These are phyloP conservation scores for Linepithema humile DNA, from an alignment of 1,140 invertebrate genomes.

Conservation along the genomic window DNA sequence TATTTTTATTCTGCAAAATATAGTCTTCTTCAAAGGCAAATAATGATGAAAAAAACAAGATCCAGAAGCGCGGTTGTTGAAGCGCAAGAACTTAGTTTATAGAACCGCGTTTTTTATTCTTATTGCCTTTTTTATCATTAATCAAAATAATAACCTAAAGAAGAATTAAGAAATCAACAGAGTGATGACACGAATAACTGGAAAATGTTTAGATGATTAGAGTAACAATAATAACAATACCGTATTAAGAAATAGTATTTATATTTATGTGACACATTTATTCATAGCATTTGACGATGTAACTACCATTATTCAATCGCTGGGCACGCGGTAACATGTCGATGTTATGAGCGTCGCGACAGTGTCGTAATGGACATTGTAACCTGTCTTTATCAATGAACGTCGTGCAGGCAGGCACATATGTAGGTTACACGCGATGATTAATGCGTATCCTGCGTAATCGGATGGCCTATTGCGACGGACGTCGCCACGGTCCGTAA, in stretches of 20 bases:
- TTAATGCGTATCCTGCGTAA: constrained; percentile 48
- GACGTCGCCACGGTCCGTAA: constrained; percentile 8
- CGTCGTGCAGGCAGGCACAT: constrained; percentile 1
- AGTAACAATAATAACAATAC: background rate
- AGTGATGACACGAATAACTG: background rate
- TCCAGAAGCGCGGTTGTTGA: too few species aligned
- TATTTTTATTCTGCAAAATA: too few species aligned
- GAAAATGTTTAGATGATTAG: background rate
- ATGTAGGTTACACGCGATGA: constrained; percentile 47
- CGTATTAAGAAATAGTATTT: background rate
- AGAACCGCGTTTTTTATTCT: too few species aligned
- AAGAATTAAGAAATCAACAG: background rate
- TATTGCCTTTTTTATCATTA: too few species aligned
- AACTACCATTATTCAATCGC: constrained; percentile 15
- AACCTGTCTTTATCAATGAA: constrained; percentile 49
- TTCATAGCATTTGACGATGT: background rate
- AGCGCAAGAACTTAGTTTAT: too few species aligned
- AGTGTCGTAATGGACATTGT: constrained; percentile 45
- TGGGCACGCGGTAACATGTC: background rate
- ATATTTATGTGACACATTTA: constrained; percentile 19
- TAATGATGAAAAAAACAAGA: too few species aligned
- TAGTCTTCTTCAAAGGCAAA: too few species aligned
- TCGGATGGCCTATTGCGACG: constrained; percentile 34
- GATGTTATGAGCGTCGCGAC: constrained; percentile 8
- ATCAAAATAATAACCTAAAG: too few species aligned